These are phyloP conservation scores for Sapayoa aenigma DNA, from an alignment of 2,113 vertebrate species.

Conservation along the genomic window DNA sequence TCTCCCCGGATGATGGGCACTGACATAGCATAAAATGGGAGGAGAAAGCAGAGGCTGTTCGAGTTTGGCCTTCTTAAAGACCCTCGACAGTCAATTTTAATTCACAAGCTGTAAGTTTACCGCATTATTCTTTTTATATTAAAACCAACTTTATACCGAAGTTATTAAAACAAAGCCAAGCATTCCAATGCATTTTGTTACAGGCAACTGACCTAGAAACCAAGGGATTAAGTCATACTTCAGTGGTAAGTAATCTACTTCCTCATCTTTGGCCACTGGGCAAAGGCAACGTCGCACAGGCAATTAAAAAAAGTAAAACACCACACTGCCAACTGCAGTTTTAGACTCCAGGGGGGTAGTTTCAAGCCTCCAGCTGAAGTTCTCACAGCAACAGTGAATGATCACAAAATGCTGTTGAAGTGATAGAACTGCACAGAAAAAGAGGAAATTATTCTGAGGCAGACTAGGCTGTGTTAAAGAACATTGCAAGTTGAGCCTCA, in stretches of 20 bases:
- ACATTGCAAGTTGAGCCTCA: not conserved
- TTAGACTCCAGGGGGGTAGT: not conserved
- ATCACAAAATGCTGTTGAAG: not conserved
- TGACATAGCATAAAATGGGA: not conserved
- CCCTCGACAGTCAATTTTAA: not conserved
- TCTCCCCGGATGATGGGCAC: rapidly evolving
- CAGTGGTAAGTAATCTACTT: not conserved
- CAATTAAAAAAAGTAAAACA: not conserved
- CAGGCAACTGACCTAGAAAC: not conserved
- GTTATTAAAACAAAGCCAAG: not conserved
- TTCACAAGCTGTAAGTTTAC: rapidly evolving
- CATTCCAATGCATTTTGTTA: not conserved
- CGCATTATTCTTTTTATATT: not conserved
- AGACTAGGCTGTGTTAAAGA: not conserved
- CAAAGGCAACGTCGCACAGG: not conserved
- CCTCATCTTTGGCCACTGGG: not conserved
- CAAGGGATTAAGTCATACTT: not conserved
- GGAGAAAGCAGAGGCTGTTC: rapidly evolving
- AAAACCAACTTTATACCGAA: too few relatives aligned
- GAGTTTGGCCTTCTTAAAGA: not conserved
- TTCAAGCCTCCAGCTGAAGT: not conserved
- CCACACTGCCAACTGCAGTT: not conserved
- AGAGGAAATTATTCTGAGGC: not conserved
- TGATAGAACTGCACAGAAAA: not conserved
- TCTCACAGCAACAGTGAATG: not conserved